phyloP scores from a whole-genome alignment of 1,140 invertebrate genomes.

The Stegodyphus dumicola region DNA sequence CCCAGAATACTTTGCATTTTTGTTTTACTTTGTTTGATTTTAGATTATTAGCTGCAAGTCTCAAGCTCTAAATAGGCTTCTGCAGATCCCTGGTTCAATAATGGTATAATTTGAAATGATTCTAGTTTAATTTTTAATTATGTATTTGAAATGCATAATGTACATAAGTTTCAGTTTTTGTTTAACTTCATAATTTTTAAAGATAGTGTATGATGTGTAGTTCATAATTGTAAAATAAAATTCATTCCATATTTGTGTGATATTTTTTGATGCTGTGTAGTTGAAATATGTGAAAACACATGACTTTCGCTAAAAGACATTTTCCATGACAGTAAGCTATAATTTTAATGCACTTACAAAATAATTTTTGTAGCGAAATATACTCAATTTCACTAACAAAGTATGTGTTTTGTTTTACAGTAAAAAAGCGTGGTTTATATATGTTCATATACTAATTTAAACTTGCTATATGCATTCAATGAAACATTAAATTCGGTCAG shows the following conservation, averaged over 20 bases:
- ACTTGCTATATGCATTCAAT: no score
- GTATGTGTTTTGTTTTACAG: neutral
- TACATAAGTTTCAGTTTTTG: neutral
- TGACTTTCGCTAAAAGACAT: no score
- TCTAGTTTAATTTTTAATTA: neutral
- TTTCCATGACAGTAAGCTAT: no score
- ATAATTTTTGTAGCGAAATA: neutral
- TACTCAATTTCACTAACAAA: neutral
- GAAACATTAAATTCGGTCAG: no score
- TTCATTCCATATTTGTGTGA: constrained; percentile 45
- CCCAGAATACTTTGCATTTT: constrained; percentile 15
- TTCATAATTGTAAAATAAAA: constrained; percentile 54
- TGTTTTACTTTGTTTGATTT: constrained; percentile 39
- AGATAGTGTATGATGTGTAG: constrained; percentile 44
- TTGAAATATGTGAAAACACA: no score
- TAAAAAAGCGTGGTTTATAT: neutral
- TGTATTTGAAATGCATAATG: neutral
- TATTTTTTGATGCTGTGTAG: neutral
- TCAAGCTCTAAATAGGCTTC: constrained; percentile 22
- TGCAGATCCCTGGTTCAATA: constrained; percentile 24
- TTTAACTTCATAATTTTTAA: constrained; percentile 33
- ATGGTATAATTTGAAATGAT: constrained; percentile 34
- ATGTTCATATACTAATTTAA: no score
- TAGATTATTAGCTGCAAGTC: constrained; percentile 37
- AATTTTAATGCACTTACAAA: no score